phyloP scores from a whole-genome alignment of 2,113 vertebrate species.

The Perca flavescens region DNA sequence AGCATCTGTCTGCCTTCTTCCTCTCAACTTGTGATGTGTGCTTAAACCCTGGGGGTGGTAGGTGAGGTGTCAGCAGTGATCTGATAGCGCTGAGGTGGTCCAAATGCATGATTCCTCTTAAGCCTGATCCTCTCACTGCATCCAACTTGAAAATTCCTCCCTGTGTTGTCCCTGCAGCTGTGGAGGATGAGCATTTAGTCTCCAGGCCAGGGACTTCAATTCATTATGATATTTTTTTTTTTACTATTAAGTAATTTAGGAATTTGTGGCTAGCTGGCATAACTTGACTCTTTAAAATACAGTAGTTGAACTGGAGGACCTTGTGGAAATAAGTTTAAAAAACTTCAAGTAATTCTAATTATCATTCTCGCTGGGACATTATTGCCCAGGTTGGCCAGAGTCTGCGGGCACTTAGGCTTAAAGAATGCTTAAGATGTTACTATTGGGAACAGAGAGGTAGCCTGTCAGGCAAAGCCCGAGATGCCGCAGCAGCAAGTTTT shows the following conservation, averaged over 20 bases:
- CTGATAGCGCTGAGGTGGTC: conserved; percentile 75
- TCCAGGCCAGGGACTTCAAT: conserved; percentile 40
- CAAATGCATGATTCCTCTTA: conserved; percentile 66
- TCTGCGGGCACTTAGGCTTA: conserved; percentile 29
- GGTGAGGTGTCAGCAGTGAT: conserved; percentile 77
- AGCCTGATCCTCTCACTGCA: conserved; percentile 64
- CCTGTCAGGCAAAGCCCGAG: conserved; percentile 65
- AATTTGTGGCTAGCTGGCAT: conserved; percentile 32
- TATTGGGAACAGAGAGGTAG: conserved; percentile 38
- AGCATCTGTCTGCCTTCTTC: conserved; percentile 27
- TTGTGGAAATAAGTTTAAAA: conserved; percentile 60
- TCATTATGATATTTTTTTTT: conserved; percentile 7
- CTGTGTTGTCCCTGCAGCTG: conserved; percentile 39
- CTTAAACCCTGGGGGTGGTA: conserved; percentile 60
- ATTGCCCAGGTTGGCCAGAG: conserved; percentile 42
- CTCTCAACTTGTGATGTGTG: conserved; percentile 58
- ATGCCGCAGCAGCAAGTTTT: conserved; percentile 58
- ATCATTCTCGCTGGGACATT: conserved; percentile 41
- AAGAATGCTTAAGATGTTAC: conserved; percentile 44
- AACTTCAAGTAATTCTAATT: conserved; percentile 68
- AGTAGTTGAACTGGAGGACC: conserved; percentile 44
- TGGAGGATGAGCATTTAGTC: conserved; percentile 42
- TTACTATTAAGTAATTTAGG: conserved; percentile 32
- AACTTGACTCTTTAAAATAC: conserved; percentile 52
- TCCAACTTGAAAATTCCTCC: conserved; percentile 62